Percentiles rank a stretch among this genome's conserved stretches.
phyloP scores from a whole-genome alignment of 1,140 invertebrate genomes.

The Cydia strobilella region DNA sequence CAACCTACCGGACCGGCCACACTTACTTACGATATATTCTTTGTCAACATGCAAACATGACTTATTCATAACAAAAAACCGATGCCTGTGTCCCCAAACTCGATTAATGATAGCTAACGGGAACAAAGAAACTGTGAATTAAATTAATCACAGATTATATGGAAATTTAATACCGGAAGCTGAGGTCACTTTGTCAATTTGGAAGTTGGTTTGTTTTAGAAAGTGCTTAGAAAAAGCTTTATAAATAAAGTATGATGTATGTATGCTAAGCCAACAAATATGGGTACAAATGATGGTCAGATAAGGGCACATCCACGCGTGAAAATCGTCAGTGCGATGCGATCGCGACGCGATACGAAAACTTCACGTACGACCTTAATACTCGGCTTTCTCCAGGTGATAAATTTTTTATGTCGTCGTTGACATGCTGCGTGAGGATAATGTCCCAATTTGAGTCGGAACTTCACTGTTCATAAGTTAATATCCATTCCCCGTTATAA shows the following conservation, averaged over 20 bases:
- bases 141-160: constrained; percentile 32
- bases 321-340: constrained; percentile 50
- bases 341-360: constrained; percentile 52
- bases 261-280: constrained; percentile 5
- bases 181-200: constrained; percentile 28
- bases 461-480: neutral
- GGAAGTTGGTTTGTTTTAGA: constrained; percentile 9
- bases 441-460: constrained; percentile 3
- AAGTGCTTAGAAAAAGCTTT: neutral
- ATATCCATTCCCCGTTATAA: neutral
- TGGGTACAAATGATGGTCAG: constrained; percentile 38
- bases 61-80: neutral
- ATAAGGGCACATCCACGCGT: constrained; percentile 38
- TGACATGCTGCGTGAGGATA: constrained; percentile 38
- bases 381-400: constrained; percentile 54
- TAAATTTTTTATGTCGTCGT: constrained; percentile 54
- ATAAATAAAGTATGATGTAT: neutral
- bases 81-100: neutral
- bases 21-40: neutral
- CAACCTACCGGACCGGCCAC: too few relatives aligned
- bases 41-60: neutral
- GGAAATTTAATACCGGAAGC: constrained; percentile 13
- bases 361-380: constrained; percentile 48
- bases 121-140: constrained; percentile 45
- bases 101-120: constrained; percentile 35